Conservation (phyloP, 2,888 invertebrate genomes). For the Pollenia labialis region DNA sequence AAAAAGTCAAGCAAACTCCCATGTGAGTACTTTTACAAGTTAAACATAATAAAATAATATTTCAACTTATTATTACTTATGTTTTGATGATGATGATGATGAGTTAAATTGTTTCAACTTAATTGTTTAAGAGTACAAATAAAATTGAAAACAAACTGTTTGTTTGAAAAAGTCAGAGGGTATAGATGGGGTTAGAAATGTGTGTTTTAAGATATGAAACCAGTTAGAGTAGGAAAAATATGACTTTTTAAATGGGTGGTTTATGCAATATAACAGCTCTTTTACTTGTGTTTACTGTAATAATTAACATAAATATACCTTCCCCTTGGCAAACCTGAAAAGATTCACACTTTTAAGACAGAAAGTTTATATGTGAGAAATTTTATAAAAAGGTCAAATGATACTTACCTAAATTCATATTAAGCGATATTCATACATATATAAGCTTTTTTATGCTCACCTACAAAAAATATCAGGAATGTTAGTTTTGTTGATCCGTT, state of each 20-base stretch:
- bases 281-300: neutral
- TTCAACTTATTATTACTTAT: constrained; percentile 30
- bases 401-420: constrained; percentile 33
- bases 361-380: neutral
- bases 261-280: neutral
- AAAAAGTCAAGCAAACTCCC: constrained; percentile 66
- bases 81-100: constrained; percentile 60
- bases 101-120: constrained; percentile 51
- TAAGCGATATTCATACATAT: constrained; percentile 18
- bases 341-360: neutral
- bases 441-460: neutral
- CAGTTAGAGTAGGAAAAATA: constrained; percentile 9
- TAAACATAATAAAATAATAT: constrained; percentile 41
- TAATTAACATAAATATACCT: neutral
- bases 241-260: neutral
- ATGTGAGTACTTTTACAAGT: constrained; percentile 58
- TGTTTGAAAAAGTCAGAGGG: neutral
- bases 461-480: neutral
- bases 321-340: neutral
- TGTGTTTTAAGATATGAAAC: constrained; percentile 35
- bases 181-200: constrained; percentile 3
- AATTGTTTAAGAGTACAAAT: constrained; percentile 64
- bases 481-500: neutral
- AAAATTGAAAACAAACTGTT: constrained; percentile 60
- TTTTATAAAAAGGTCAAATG: constrained; percentile 61